These are phyloP conservation scores for Phoxinus phoxinus DNA, from an alignment of 2,113 vertebrate genomes.

Conservation along the genomic window DNA sequence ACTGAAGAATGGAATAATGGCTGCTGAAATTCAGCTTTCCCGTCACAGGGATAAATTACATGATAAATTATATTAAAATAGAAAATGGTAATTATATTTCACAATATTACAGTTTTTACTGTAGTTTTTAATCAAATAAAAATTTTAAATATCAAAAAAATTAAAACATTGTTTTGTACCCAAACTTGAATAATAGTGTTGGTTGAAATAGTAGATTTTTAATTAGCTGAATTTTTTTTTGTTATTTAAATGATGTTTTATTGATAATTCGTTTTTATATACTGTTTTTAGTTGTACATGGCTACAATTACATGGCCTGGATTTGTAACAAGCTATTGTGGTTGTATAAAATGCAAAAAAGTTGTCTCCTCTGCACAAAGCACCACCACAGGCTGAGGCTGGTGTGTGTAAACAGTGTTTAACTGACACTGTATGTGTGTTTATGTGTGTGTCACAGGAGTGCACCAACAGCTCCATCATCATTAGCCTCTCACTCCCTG, in stretches of 20 bases:
- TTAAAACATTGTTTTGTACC: no score
- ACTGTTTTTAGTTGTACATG: neutral
- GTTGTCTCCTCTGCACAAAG: neutral
- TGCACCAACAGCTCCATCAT: conserved; percentile 55
- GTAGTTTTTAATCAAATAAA: neutral
- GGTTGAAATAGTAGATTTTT: no score
- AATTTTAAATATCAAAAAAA: neutral
- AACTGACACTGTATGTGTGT: neutral
- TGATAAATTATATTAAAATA: neutral
- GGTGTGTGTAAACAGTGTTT: conserved; percentile 6
- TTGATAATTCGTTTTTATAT: neutral
- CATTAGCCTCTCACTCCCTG: neutral
- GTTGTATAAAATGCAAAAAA: neutral
- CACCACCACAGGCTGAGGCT: neutral
- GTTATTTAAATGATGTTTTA: neutral
- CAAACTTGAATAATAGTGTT: no score
- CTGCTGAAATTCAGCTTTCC: neutral
- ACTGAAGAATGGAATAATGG: neutral
- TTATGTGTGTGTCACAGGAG: conserved; percentile 68
- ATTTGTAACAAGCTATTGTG: conserved; percentile 14
- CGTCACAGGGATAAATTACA: neutral
- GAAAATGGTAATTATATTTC: neutral
- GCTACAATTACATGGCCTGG: neutral
- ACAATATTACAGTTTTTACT: neutral
- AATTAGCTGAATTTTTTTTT: no score